Conservation (phyloP, 2,888 invertebrate species). For the Dryococelus australis region DNA sequence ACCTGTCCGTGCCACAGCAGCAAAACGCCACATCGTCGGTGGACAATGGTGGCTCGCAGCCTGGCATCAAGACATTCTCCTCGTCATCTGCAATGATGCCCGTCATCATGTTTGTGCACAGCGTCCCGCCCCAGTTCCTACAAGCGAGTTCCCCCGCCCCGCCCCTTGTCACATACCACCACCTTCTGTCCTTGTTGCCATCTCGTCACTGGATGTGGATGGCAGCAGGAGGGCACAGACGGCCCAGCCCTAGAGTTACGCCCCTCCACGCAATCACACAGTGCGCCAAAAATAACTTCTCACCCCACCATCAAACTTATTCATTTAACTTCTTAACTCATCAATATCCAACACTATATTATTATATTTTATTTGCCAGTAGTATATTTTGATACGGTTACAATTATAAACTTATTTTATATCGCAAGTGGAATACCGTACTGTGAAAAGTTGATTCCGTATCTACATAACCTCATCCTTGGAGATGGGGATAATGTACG, state of each 20-base stretch:
- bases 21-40: constrained; percentile 46
- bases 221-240: neutral
- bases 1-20: constrained; percentile 55
- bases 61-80: constrained; percentile 37
- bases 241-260: neutral
- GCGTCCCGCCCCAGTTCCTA: constrained; percentile 62
- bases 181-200: no score
- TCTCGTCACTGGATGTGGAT: no score
- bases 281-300: neutral
- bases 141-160: constrained; percentile 54
- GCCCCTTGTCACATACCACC: no score
- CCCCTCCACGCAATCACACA: neutral
- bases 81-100: constrained; percentile 45
- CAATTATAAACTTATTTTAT: no score
- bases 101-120: constrained; percentile 60
- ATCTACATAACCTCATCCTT: no score
- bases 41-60: constrained; percentile 23
- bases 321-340: no score
- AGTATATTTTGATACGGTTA: no score
- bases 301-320: no score
- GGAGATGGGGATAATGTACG: neutral
- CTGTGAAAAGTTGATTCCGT: no score
- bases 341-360: no score
- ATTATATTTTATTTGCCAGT: no score
- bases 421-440: no score